Evolutionary conservation across 2,113 vertebrate genomes (phyloP), one percentile per base, ranked within the genome.

Genomic region (Chaetorhynchus papuensis): DNA sequence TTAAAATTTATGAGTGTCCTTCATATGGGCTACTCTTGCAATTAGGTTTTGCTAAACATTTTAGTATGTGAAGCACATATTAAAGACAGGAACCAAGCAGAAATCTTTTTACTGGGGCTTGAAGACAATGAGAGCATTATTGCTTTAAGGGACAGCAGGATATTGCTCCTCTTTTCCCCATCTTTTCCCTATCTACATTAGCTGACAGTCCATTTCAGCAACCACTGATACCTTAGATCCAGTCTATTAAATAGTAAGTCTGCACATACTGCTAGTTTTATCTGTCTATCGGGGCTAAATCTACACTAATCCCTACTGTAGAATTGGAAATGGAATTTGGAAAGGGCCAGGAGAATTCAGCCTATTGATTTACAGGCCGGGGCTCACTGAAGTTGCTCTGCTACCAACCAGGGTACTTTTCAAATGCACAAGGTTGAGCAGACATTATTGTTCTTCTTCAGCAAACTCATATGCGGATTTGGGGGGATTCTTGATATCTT

Each of bases 271-370:
- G 47, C 84, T 94, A 41, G 49, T 81, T 85, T 83, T 89, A 95
- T 94, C 96, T 95, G 72, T 96, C 82, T 81, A 59, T 96, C 49
- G 2, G 26, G 45, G 60, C 90, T 97, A 93, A 95, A 56, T 72
- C 84, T 93, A 90, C 65, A 89, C 50, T 96, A 96, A 97, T 94
- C 89, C 52, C 3, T 84, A 19, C 64, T 50, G 53, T 74, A 83
- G 90, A 86, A 89, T 13, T 96, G 83, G 80, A 96, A 97, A 95
- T 60, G 47, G 77, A 95, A 95, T 95, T 93, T 94, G 83, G 92
- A 95, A 75, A 31, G 31, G 92, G n/a, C 22, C 56, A 49, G 89
- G 75, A 89, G 53, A 96, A 96, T 93, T 76, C 75, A 71, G 26
- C 53, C 61, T 90, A 76, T 91, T 94, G 83, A 90, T 89, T 96